Evolutionary conservation across 1,140 invertebrate species (phyloP), one percentile per base, ranked within the genome.

Genomic region (Pinna nobilis): DNA sequence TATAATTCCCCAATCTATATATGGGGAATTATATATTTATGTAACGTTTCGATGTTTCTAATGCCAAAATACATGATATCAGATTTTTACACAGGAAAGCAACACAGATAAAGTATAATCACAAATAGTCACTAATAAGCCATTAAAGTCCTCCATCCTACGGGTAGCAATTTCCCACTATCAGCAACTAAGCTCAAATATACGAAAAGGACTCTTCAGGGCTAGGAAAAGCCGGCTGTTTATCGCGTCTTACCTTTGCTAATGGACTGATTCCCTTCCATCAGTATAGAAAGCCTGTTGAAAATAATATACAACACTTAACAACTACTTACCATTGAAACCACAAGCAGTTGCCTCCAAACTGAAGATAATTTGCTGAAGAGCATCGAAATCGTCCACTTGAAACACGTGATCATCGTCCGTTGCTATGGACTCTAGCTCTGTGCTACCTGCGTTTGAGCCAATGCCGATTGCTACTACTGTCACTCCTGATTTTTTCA

Each of bases 381-480:
- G 51, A 35, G 55, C 63, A 67, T 78, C 73, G 55, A 61, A 70
- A 25, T 68, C 66, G 25, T 60, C 63, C 2, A 74, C 77, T 18
- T 64, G 51, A 47, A 72, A 78, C 13, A 76, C 73, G 20, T 78
- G 77, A 5, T 51, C 50, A 11, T 44, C 20, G 59, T 78, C 73
- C 25, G 68, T 72, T 30, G 77, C 77, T 32, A 78, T 76, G 13
- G 59, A 55, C 1, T 68, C 60, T 9, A 78, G 59, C 41, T 78
- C 77, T 4, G 51, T 39, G n/a, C 67, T 53, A 49, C 76, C 61
- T 15, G 70, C 63, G 11, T 65, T 64, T 7, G 28, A 59, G 37
- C 77, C 77, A 4, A 78, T 59, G 32, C 76, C 76, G 33, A 77
- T 73, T 0, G 76, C 71, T 20, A 70, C 61, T 0, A 77, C 73